Conservation (phyloP, 1,140 invertebrate species). For the Camponotus pennsylvanicus region DNA sequence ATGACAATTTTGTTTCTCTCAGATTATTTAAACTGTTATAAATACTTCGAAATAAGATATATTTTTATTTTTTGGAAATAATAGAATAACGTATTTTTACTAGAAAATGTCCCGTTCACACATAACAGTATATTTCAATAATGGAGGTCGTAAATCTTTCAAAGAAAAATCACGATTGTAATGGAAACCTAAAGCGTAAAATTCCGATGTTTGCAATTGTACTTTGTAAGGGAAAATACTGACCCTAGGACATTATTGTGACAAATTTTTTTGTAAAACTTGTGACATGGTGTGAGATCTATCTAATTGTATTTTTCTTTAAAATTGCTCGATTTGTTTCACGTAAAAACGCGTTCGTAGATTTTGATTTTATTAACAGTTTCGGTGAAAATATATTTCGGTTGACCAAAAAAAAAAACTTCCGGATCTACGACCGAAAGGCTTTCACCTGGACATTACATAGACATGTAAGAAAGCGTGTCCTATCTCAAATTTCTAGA, state of each 20-base stretch:
- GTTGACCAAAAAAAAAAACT: conserved; percentile 62
- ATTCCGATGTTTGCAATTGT: too few species aligned
- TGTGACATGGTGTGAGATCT: too few species aligned
- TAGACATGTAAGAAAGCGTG: conserved; percentile 27
- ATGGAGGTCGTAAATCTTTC: too few species aligned
- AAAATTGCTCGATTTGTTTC: neutral
- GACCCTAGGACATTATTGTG: too few species aligned
- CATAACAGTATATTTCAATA: neutral
- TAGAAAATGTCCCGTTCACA: neutral
- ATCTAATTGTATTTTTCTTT: neutral
- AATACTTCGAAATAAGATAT: neutral
- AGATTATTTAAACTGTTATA: too few species aligned
- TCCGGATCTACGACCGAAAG: conserved; percentile 23
- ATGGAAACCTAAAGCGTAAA: too few species aligned
- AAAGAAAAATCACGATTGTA: too few species aligned
- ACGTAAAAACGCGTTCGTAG: neutral
- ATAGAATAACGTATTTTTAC: neutral
- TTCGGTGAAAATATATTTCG: conserved; percentile 60
- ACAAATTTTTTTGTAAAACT: too few species aligned
- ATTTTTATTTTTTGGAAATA: neutral
- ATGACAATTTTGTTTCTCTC: neutral
- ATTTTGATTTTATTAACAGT: conserved; percentile 51
- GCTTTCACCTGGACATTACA: conserved; percentile 50
- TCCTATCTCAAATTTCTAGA: conserved; percentile 69
- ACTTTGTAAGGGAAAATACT: too few species aligned